phyloP scores from a whole-genome alignment of 2,888 invertebrate genomes.

The Polymixis lichenea region DNA sequence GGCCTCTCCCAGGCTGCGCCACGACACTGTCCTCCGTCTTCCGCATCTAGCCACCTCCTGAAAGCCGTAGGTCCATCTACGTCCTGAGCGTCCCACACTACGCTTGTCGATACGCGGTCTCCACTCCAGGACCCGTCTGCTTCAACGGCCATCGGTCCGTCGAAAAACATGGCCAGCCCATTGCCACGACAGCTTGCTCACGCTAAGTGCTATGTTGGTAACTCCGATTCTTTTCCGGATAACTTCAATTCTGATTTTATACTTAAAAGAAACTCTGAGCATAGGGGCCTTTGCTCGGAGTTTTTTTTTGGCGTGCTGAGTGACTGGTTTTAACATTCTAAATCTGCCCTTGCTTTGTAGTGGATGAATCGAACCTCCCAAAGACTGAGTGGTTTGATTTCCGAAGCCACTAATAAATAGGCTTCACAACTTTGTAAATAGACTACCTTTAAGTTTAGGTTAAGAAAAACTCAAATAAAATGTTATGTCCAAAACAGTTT shows the following conservation, averaged over 20 bases:
- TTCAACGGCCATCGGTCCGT: background rate
- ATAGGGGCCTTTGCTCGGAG: too few species aligned
- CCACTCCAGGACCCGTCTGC: background rate
- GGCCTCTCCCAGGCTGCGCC: background rate
- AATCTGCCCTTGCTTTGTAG: background rate
- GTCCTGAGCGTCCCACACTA: background rate
- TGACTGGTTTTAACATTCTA: background rate
- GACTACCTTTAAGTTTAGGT: constrained; percentile 2
- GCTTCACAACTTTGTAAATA: constrained; percentile 26
- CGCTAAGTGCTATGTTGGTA: background rate
- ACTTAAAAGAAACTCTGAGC: background rate
- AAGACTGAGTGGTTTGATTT: background rate
- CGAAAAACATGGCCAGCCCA: background rate
- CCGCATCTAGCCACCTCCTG: too few species aligned
- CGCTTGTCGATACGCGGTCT: constrained; percentile 1
- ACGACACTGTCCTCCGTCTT: background rate
- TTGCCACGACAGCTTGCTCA: background rate
- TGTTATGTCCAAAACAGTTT: fast-evolving
- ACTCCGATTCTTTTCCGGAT: background rate
- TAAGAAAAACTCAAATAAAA: constrained; percentile 6
- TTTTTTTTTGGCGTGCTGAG: background rate
- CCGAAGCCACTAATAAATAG: background rate
- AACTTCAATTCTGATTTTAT: background rate
- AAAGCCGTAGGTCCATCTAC: background rate
- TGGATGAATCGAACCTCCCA: background rate